These are phyloP conservation scores for Ephialtes manifestator DNA, from an alignment of 2,888 invertebrate species.

Conservation along the genomic window DNA sequence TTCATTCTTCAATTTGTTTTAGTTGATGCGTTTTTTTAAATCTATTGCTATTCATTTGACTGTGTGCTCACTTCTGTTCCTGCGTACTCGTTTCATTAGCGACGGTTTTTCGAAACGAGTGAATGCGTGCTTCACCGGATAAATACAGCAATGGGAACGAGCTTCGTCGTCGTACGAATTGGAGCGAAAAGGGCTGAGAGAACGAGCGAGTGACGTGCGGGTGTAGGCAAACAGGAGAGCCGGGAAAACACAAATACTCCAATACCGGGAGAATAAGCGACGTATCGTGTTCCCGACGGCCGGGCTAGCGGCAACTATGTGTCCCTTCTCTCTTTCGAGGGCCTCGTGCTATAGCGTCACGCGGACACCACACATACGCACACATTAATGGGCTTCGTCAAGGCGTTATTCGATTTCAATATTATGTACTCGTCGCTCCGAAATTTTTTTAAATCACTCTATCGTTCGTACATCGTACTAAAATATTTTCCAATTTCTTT, in stretches of 20 bases:
- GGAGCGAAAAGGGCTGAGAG: conserved; percentile 35
- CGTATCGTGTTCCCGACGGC: conserved; percentile 19
- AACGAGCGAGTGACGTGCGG: conserved; percentile 11
- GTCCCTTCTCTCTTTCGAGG: neutral
- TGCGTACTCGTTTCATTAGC: conserved; percentile 23
- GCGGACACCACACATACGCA: neutral
- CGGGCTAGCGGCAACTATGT: neutral
- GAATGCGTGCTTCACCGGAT: conserved; percentile 20
- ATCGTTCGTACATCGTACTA: neutral
- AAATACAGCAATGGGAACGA: conserved; percentile 24
- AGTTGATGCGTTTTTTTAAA: neutral
- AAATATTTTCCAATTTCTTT: too few species aligned
- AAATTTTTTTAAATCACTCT: neutral
- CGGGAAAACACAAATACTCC: conserved; percentile 44
- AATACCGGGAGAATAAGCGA: conserved; percentile 28
- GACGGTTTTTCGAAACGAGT: conserved; percentile 21
- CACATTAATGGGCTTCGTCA: neutral
- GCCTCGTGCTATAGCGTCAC: neutral
- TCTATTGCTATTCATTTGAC: conserved; percentile 2
- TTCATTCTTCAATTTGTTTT: conserved; percentile 8
- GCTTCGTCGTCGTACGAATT: conserved; percentile 26
- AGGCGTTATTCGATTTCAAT: conserved; percentile 37
- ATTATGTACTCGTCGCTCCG: conserved; percentile 10
- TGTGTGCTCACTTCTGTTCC: conserved; percentile 1
- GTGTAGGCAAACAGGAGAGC: conserved; percentile 27